Base-by-base conservation (phyloP, 2,797 vertebrate genomes). In the Benthosema pterotum region DNA sequence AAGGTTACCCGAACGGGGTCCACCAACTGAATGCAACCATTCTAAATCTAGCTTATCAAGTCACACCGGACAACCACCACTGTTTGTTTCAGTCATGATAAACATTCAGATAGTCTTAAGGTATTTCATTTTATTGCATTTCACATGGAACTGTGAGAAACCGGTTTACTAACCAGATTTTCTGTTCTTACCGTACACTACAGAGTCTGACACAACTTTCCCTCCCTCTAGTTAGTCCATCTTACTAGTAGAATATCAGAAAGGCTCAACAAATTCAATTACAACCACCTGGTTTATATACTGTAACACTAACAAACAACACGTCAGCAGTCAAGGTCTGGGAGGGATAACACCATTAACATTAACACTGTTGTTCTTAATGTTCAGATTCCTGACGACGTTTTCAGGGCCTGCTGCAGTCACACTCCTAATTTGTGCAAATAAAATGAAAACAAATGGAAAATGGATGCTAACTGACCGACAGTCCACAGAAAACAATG, bases 91-190 rank as follows among this genome's bases (percentile, higher is more conserved):
- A 25, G 2, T 25, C 28, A 38, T 9, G 8, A 9, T 38, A 38
- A 38, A 2, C 32, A 38, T 9, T 38, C 32, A 2, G 32, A 7
- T 38, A 38, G 8, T 38, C 32, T 2, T 38, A 9, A 32, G 28
- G 28, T 11, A 45, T 32, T 61, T 19, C 19, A 45, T 2, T 77
- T 77, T 65, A 72, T 68, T 76, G 61, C 59, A 25, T 57, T 52
- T 57, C n/a, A 48, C 11, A 48, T 62, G 42, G 42, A 60, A n/a
- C 18, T 22, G 38, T 51, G 54, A 45, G 38, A 25, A 57, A 66
- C n/a, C n/a, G n/a, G n/a, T n/a, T n/a, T n/a, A n/a, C n/a, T n/a
- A n/a, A n/a, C n/a, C n/a, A n/a, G n/a, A n/a, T n/a, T n/a, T n/a
- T n/a, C n/a, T n/a, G n/a, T 46, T 16, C 7, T 9, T 38, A 38